phyloP scores from a whole-genome alignment of 2,888 invertebrate species.

The Psylliodes chrysocephalus region DNA sequence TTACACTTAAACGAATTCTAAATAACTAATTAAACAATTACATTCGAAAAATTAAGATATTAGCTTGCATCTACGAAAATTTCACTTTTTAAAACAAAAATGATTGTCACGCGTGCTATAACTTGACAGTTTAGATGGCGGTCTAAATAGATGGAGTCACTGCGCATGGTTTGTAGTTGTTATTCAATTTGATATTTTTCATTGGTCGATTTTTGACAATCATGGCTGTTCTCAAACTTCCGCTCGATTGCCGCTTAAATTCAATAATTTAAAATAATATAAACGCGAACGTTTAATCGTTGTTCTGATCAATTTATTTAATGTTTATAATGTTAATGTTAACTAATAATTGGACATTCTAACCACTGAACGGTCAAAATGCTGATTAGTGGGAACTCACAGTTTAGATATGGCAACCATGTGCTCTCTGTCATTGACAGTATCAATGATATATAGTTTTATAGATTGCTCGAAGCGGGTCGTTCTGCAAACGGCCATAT shows the following conservation, averaged over 20 bases:
- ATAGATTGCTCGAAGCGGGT: too few species aligned
- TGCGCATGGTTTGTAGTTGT: not conserved
- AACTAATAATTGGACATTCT: too few species aligned
- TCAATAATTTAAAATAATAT: not conserved
- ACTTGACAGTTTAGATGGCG: constrained; percentile 57
- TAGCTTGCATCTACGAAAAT: constrained; percentile 10
- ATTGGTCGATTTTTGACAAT: not conserved
- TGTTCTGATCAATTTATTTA: too few species aligned
- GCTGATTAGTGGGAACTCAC: too few species aligned
- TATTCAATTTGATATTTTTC: not conserved
- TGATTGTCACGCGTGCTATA: constrained; percentile 53
- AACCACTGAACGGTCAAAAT: too few species aligned
- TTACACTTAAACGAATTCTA: constrained; percentile 16
- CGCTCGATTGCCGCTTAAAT: not conserved
- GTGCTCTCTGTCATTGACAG: too few species aligned
- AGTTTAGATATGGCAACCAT: too few species aligned
- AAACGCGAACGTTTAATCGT: too few species aligned
- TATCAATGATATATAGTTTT: too few species aligned
- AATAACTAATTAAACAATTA: constrained; percentile 17
- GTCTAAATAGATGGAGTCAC: constrained; percentile 40
- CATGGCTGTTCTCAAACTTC: not conserved
- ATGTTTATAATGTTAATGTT: too few species aligned
- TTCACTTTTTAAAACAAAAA: constrained; percentile 33
- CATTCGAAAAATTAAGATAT: not conserved
- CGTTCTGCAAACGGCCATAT: too few species aligned